Evolutionary conservation across 2,888 invertebrate species (phyloP).

Genomic region (Euclidia mi): DNA sequence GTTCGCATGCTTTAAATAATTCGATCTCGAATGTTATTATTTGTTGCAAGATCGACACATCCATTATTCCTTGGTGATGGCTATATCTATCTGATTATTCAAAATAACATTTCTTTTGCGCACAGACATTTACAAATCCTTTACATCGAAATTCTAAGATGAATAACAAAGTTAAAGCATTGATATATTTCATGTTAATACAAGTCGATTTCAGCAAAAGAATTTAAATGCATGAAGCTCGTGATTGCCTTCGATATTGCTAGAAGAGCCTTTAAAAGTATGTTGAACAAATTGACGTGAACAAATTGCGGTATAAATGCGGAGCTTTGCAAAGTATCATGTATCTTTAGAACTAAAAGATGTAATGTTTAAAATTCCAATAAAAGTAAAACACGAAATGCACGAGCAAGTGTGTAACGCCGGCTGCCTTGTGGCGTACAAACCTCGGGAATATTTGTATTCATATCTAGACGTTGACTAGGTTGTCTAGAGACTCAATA

Average conservation of each 20-base stretch:
- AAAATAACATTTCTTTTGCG: constrained; percentile 13
- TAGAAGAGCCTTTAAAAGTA: too few species aligned
- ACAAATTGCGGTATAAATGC: not conserved
- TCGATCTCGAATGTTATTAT: constrained; percentile 16
- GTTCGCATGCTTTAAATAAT: constrained; percentile 29
- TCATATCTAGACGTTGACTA: constrained; percentile 51
- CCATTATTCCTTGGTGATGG: not conserved
- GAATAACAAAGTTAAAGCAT: constrained; percentile 4
- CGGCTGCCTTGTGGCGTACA: constrained; percentile 15
- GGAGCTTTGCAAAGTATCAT: not conserved
- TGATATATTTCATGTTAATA: constrained; percentile 16
- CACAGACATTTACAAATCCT: constrained; percentile 5
- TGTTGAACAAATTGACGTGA: not conserved
- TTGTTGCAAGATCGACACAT: not conserved
- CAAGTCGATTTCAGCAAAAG: constrained; percentile 6
- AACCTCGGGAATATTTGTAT: constrained; percentile 49
- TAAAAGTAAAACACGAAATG: constrained; percentile 27
- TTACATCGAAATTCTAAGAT: constrained; percentile 14
- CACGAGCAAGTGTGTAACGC: constrained; percentile 19
- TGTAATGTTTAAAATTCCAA: constrained; percentile 15
- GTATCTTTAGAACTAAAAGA: constrained; percentile 15
- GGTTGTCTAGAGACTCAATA: too few species aligned
- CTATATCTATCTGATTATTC: constrained; percentile 11
- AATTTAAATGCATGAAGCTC: not conserved
- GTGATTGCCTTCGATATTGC: not conserved